A percentile compares a stretch with the other conserved stretches of the same genome.
Conservation (phyloP, 2,888 invertebrate species). For the Caenorhabditis afra region DNA sequence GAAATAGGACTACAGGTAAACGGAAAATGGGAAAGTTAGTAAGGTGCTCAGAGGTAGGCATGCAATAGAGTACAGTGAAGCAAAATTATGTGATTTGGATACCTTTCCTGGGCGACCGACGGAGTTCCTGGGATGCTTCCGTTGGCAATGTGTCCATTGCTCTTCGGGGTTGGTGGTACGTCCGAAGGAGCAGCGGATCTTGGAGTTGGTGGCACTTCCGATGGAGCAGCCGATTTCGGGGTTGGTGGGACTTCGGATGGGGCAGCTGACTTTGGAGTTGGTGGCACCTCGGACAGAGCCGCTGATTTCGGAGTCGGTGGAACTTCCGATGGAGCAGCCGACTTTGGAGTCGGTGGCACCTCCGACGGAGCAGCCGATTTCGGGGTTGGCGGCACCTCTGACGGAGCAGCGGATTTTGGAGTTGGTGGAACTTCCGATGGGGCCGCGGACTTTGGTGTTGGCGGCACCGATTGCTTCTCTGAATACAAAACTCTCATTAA, state of each 20-base stretch:
- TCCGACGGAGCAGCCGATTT: constrained; percentile 57
- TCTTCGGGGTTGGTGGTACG: constrained; percentile 61
- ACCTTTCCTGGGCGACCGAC: constrained; percentile 53
- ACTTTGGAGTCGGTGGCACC: constrained; percentile 63
- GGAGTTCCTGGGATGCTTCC: constrained; percentile 70
- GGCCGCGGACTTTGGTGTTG: constrained; percentile 62
- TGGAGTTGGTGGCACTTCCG: constrained; percentile 66
- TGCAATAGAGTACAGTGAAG: constrained; percentile 1
- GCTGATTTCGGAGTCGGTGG: constrained; percentile 64
- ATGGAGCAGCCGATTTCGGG: constrained; percentile 60
- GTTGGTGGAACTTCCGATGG: constrained; percentile 63
- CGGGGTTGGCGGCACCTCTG: constrained; percentile 59
- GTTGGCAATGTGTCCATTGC: constrained; percentile 55
- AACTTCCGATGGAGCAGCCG: constrained; percentile 57
- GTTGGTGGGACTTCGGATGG: constrained; percentile 63
- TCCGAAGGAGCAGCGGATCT: constrained; percentile 60
- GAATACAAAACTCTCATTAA: constrained; percentile 5
- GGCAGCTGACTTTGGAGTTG: constrained; percentile 56
- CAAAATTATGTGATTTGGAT: neutral
- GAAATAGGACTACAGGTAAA: constrained; percentile 30
- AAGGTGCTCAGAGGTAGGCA: no score
- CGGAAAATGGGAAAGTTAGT: constrained; percentile 40
- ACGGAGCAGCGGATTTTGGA: constrained; percentile 58
- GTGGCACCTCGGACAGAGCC: constrained; percentile 56
- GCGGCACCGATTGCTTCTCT: constrained; percentile 65